Evolutionary conservation across 2,113 vertebrate genomes (phyloP), one percentile per base, ranked within the genome.

Genomic region (Pomatostomus ruficeps): DNA sequence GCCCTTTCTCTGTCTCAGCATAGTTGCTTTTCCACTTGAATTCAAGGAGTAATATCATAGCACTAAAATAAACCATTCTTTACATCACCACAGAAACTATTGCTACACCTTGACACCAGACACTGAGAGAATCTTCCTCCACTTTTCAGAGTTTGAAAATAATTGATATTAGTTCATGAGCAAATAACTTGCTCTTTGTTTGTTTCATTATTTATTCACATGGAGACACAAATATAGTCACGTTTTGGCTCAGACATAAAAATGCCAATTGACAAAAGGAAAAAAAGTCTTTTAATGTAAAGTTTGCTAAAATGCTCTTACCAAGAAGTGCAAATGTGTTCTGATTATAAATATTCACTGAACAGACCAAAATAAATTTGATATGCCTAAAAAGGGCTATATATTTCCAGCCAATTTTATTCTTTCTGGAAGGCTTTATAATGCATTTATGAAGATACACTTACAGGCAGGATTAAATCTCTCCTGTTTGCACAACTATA

Each of bases 351-450:
- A 83, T 57, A 85, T 42, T 93, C 84, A 80, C 75, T 72, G 75
- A 95, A 91, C 77, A 42, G 59, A 59, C 59, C 57, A 91, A 48
- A 82, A 95, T 95, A 95, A 95, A 96, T 93, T 57, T 93, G 6
- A 86, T 85, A 68, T 89, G 72, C 48, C 76, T 95, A 93, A 68
- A 54, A 92, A 95, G 49, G 62, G 81, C 68, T 82, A 68, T 91
- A 94, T 95, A 92, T 91, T 94, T 91, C 71, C 42, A 49, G 73
- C 70, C 82, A 88, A 90, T 95, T 96, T 97, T 95, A 81, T 82
- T 89, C 15, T 96, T 95, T 76, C 88, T 93, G 55, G 71, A 66
- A 85, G 65, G 55, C 65, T 89, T 91, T 96, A 87, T 75, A 94
- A 72, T 31, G 12, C 55, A 57, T 84, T 96, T 93, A 86, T 88